These are phyloP conservation scores for Agelas oroides DNA, from an alignment of 37 sponge, comb jelly and placozoan genomes.

Conservation along the genomic window DNA sequence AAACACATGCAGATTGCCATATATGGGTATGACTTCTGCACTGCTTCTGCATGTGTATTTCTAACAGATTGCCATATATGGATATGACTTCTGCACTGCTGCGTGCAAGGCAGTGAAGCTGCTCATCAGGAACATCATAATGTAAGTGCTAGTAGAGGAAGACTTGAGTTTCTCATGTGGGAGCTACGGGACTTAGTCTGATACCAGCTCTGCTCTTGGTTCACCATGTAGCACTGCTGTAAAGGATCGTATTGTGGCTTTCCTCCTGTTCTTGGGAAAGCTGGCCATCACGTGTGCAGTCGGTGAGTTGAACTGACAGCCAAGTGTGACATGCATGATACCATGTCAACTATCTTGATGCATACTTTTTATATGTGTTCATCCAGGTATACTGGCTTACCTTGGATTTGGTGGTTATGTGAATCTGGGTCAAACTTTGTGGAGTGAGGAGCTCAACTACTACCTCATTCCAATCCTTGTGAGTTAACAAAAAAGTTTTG, in stretches of 20 bases:
- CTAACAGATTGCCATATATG: constrained; percentile 96
- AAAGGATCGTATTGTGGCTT: constrained; percentile 87
- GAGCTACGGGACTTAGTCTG: too few relatives aligned
- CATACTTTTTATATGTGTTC: too few relatives aligned
- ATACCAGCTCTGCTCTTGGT: too few relatives aligned
- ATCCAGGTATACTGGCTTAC: constrained; percentile 67
- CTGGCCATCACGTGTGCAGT: constrained; percentile 74
- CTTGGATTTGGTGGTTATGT: constrained; percentile 72
- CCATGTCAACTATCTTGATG: background rate
- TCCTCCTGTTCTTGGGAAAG: constrained; percentile 95
- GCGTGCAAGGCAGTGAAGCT: constrained; percentile 82
- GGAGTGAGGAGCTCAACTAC: constrained; percentile 79
- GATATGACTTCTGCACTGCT: constrained; percentile 89
- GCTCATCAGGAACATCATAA: constrained; percentile 84
- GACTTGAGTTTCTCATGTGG: background rate
- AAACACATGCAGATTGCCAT: constrained; percentile 89
- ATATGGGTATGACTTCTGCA: constrained; percentile 95
- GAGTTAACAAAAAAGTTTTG: too few relatives aligned
- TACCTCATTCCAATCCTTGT: constrained; percentile 95
- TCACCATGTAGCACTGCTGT: constrained; percentile 74
- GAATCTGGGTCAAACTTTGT: constrained; percentile 30
- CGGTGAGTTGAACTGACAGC: constrained; percentile 40
- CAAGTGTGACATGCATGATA: background rate
- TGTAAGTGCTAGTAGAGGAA: constrained; percentile 27
- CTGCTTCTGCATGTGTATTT: too few relatives aligned